Evolutionary conservation across 2,797 vertebrate species (phyloP), one percentile per base, ranked within the genome.

Genomic region (Gymnocypris eckloni): DNA sequence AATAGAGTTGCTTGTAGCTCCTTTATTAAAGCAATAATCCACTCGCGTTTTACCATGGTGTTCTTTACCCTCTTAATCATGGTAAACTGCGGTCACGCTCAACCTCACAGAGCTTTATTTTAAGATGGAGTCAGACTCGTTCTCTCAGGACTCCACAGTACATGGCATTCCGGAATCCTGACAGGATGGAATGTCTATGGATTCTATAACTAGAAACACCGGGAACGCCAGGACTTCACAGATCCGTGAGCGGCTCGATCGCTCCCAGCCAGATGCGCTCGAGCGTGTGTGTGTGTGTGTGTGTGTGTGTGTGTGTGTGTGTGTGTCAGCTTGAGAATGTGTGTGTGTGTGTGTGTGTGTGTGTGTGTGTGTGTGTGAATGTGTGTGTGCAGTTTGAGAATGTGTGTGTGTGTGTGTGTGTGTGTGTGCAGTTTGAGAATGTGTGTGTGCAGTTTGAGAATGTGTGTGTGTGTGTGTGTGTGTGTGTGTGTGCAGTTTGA

Each of bases 181-280:
- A 20, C 28, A n/a, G 11, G 20, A 45, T 25, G 22, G 25, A 66
- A 66, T 28, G 9, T 71, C 22, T 71, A 43, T 56, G 50, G 37
- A 82, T 41, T 72, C 67, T 28, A 82, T 25, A 59, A 56, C n/a
- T 12, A 59, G 22, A 56, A 71, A 43, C 39, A 72, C 54, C 59
- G 48, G 52, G 48, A 70, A n/a, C 12, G 7, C 4, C 28, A 69
- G 16, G 28, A 67, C 59, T 13, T 48, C 28, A 81, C 25, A 81
- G 41, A 69, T 48, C 43, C 28, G 41, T 48, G 59, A 79, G 25
- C 59, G 12, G 61, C 61, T 66, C 25, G 4, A 66, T 66, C 61
- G 25, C 25, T 66, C 25, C 25, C 61, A 80, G 43, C 41, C 78
- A 80, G 59, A 66, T 80, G 59, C 41, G 59, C 39, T 11, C 45